These are phyloP conservation scores for Myripristis murdjan DNA, from an alignment of 2,797 vertebrate genomes.

Conservation along the genomic window DNA sequence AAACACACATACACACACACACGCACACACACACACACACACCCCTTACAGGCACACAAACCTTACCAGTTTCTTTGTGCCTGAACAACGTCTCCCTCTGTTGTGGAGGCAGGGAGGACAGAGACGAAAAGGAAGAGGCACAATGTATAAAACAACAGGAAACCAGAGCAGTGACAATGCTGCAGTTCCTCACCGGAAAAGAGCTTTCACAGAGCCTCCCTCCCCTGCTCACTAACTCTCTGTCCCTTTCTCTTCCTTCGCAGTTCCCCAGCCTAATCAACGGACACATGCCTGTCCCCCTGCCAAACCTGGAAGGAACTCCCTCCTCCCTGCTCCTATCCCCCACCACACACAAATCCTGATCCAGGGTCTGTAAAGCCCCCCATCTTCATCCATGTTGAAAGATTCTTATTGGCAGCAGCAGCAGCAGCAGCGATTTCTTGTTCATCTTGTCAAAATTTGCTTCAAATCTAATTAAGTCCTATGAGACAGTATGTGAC, in stretches of 20 bases:
- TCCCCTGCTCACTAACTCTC: slow-evolving; percentile 62
- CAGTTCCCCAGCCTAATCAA: slow-evolving; percentile 97
- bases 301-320: slow-evolving; percentile 92
- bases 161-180: slow-evolving; percentile 78
- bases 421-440: slow-evolving; percentile 26
- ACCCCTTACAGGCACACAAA: slow-evolving; percentile 19
- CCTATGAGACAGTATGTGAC: slow-evolving; percentile 64
- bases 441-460: slow-evolving; percentile 36
- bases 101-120: slow-evolving; percentile 50
- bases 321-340: slow-evolving; percentile 94
- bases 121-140: slow-evolving; percentile 73
- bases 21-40: slow-evolving; percentile 47
- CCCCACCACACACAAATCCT: slow-evolving; percentile 93
- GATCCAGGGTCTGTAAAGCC: slow-evolving; percentile 78
- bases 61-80: slow-evolving; percentile 50
- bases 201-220: slow-evolving; percentile 62
- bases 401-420: slow-evolving; percentile 26
- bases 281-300: slow-evolving; percentile 93
- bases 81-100: slow-evolving; percentile 58
- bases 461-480: slow-evolving; percentile 50
- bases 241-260: slow-evolving; percentile 76
- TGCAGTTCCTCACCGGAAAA: slow-evolving; percentile 78
- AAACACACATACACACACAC: slow-evolving; percentile 36
- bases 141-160: slow-evolving; percentile 75
- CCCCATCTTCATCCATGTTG: slow-evolving; percentile 35